phyloP scores from a whole-genome alignment of 35 echinoderm and acorn worm genomes.

The Holothuria glaberrima region DNA sequence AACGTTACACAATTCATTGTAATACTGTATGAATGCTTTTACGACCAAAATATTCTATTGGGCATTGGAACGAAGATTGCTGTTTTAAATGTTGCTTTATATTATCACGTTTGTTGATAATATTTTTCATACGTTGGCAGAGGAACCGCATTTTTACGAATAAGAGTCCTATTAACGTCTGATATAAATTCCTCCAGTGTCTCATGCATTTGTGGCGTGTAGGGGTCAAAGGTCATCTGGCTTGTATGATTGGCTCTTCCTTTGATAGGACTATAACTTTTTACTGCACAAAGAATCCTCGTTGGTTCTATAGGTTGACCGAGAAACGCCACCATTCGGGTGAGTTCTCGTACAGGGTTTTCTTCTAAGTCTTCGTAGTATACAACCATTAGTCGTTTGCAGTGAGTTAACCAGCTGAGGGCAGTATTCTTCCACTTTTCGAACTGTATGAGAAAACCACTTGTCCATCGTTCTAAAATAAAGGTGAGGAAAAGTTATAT shows the following conservation, averaged over 20 bases:
- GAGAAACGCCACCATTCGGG: slow-evolving; percentile 46
- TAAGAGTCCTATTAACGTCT: slow-evolving; percentile 44
- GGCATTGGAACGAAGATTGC: too few relatives aligned
- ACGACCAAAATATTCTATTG: too few relatives aligned
- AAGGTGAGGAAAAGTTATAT: too few relatives aligned
- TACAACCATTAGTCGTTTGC: slow-evolving; percentile 39
- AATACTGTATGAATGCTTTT: too few relatives aligned
- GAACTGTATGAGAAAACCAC: background rate
- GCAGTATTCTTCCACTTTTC: slow-evolving; percentile 48
- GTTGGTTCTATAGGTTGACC: slow-evolving; percentile 13
- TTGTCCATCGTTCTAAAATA: slow-evolving; percentile 29
- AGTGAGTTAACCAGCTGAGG: slow-evolving; percentile 17
- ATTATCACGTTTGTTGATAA: background rate
- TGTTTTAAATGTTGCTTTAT: too few relatives aligned
- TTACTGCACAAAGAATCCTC: slow-evolving; percentile 37
- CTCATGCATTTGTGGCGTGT: background rate
- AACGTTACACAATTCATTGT: too few relatives aligned
- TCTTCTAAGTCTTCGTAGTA: slow-evolving; percentile 40
- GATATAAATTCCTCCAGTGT: slow-evolving; percentile 13
- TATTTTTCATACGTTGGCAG: slow-evolving; percentile 51
- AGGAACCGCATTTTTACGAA: slow-evolving; percentile 20
- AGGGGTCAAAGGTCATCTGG: slow-evolving; percentile 50
- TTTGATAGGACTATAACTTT: slow-evolving; percentile 3
- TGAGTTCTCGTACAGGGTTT: background rate
- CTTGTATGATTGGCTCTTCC: slow-evolving; percentile 8